These are phyloP conservation scores for Margaritifera margaritifera DNA, from an alignment of 2,888 invertebrate species.

Conservation along the genomic window DNA sequence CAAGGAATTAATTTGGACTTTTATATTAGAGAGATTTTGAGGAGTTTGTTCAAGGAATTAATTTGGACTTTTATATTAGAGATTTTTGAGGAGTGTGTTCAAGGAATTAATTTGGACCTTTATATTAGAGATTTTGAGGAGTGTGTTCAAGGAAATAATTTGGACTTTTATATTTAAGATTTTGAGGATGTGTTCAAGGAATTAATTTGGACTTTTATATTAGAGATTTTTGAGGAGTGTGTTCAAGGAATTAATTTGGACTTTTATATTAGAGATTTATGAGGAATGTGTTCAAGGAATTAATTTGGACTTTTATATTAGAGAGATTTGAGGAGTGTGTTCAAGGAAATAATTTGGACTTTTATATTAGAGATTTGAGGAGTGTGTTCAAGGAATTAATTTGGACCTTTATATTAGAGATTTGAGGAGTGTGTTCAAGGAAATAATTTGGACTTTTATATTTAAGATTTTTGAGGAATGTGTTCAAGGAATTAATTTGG, in stretches of 20 bases:
- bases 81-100: neutral
- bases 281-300: too few species aligned
- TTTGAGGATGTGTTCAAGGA: neutral
- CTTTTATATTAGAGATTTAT: neutral
- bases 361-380: neutral
- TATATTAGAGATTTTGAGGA: neutral
- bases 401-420: neutral
- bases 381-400: too few species aligned
- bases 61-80: neutral
- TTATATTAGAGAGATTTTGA: neutral
- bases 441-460: too few species aligned
- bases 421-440: neutral
- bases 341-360: too few species aligned
- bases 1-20: too few species aligned
- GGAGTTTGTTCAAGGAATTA: too few species aligned
- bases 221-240: neutral
- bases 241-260: too few species aligned
- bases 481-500: too few species aligned
- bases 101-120: too few species aligned
- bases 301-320: too few species aligned
- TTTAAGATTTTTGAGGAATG: neutral
- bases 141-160: too few species aligned
- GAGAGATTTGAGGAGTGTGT: neutral
- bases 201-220: too few species aligned
- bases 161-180: neutral